These are phyloP conservation scores for Psococerastis gibbosa DNA, from an alignment of 2,888 invertebrate species.

Conservation along the genomic window DNA sequence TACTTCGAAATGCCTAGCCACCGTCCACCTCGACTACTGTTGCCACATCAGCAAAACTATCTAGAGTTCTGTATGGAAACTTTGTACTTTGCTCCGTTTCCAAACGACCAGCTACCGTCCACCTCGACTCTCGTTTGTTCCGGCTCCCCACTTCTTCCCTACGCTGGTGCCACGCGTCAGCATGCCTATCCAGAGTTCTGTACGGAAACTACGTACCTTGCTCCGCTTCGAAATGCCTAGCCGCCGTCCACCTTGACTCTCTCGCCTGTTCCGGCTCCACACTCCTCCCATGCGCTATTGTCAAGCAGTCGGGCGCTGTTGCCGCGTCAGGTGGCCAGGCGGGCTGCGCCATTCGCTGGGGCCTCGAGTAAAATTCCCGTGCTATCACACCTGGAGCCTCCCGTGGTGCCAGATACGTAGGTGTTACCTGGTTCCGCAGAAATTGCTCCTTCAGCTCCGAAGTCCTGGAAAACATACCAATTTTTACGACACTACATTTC, in stretches of 20 bases:
- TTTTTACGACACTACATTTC: no score
- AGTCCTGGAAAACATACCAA: slow-evolving; percentile 46
- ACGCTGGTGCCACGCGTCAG: slow-evolving; percentile 19
- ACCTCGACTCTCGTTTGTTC: no score
- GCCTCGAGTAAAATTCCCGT: slow-evolving; percentile 58
- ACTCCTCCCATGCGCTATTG: no score
- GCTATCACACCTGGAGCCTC: slow-evolving; percentile 16
- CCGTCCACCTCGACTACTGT: no score
- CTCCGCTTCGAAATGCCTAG: slow-evolving; percentile 17
- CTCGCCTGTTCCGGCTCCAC: no score
- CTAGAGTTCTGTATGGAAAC: no score
- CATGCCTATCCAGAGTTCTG: slow-evolving; percentile 17
- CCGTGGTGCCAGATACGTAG: slow-evolving; percentile 36
- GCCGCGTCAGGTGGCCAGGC: slow-evolving; percentile 53
- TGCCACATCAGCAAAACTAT: no score
- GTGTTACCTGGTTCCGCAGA: slow-evolving; percentile 49
- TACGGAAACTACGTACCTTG: not conserved
- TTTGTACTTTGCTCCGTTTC: no score
- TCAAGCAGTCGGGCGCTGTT: no score
- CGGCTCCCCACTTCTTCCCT: no score
- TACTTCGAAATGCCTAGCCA: no score
- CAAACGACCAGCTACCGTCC: no score
- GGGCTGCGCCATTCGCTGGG: slow-evolving; percentile 51
- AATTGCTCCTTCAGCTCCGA: slow-evolving; percentile 83
- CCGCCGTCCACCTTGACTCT: slow-evolving; percentile 20